Base-by-base conservation (phyloP, 2,888 invertebrate genomes). In the Cyclophora punctaria region DNA sequence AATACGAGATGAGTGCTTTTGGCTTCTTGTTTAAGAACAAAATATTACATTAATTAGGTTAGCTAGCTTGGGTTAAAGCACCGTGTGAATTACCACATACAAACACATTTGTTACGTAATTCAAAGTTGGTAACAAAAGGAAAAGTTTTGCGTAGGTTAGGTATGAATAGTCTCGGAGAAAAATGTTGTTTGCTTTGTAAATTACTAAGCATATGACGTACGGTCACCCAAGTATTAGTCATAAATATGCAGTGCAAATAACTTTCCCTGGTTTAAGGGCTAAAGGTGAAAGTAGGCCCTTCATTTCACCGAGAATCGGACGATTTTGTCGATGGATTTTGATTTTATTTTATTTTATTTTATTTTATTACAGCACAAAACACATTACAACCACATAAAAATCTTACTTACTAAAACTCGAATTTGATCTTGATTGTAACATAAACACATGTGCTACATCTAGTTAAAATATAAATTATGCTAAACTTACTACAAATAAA, bases 101-200 rank as follows among this genome's bases (percentile, higher is more conserved):
- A 37, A 46, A 49, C 48, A 51, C 44, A 57, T 53, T 52, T 44
- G 7, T 34, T 34, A 52, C 51, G 48, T 48, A 55, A 53, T 34
- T 48, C 42, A 53, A 53, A 48, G 48, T 43, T 46, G 35, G 44
- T 48, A 49, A 48, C 54, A 57, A 58, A 58, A 58, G 57, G 54
- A 58, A 65, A 64, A 61, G 59, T 65, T 67, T 59, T 54, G 51
- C 55, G 53, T 60, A 44, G 7, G 49, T 52, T 47, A 34, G 51
- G 48, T 49, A 44, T 42, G 49, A 44, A 49, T 44, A 50, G 48
- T 50, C 48, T 48, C 47, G 57, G 62, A 63, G 67, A 60, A 66
- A 57, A 62, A 64, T 63, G 56, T 61, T 68, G 64, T 73, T 70
- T 57, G 62, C 62, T 67, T 61, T 65, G 64, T 62, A 70, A 70